Conservation (phyloP, 2,113 vertebrate species). For the Ciconia stormi region DNA sequence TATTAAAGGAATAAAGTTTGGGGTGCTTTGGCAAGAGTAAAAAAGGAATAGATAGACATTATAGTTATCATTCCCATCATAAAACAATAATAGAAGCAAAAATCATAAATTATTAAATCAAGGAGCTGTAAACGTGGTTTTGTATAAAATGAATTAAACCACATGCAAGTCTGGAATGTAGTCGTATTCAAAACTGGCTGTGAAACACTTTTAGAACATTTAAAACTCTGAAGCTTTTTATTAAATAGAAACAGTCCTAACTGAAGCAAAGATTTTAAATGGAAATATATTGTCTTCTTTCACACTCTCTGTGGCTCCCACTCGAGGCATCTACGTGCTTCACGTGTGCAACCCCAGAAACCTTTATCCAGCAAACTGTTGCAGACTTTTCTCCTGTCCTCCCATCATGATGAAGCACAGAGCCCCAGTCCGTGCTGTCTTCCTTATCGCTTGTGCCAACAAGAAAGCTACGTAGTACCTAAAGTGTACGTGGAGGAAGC, state of each 20-base stretch:
- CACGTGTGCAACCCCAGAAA: neutral
- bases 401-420: neutral
- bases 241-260: neutral
- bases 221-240: neutral
- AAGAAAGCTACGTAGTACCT: accelerated
- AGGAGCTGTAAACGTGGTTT: slow-evolving; percentile 11
- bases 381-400: neutral
- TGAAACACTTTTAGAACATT: neutral
- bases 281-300: neutral
- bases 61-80: slow-evolving; percentile 49
- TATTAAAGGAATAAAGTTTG: slow-evolving; percentile 39
- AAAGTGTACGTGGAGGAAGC: neutral
- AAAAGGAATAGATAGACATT: slow-evolving; percentile 29
- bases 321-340: neutral
- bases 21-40: slow-evolving; percentile 38
- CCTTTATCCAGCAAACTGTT: neutral
- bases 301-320: neutral
- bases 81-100: slow-evolving; percentile 41
- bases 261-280: neutral
- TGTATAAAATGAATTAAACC: slow-evolving; percentile 27
- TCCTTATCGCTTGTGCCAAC: neutral
- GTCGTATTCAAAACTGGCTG: neutral
- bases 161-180: slow-evolving; percentile 45
- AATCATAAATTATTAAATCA: neutral
- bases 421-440: neutral